Evolutionary conservation across 2,797 vertebrate genomes (phyloP).

Genomic region (Tamandua tetradactyla): DNA sequence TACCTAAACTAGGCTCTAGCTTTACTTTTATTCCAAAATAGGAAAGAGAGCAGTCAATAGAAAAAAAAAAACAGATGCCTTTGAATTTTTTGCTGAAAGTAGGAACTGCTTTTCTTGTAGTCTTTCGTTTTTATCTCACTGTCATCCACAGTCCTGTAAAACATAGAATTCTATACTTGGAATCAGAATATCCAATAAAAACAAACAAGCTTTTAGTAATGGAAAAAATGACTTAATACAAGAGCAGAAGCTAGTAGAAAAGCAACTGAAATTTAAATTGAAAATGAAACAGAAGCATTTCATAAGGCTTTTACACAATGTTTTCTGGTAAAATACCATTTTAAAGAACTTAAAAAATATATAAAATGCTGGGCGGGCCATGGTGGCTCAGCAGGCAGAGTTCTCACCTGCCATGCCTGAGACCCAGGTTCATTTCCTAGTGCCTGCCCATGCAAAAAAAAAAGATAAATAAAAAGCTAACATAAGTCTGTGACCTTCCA

Average conservation of each 20-base stretch:
- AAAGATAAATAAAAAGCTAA: too few species aligned
- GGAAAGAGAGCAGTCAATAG: conserved; percentile 67
- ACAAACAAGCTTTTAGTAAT: conserved; percentile 82
- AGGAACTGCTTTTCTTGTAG: conserved; percentile 65
- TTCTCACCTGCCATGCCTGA: too few species aligned
- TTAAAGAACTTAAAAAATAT: conserved; percentile 33
- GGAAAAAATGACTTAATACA: conserved; percentile 83
- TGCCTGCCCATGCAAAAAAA: too few species aligned
- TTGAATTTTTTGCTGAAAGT: conserved; percentile 49
- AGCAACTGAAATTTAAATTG: conserved; percentile 73
- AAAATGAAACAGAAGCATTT: conserved; percentile 74
- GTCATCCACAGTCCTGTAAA: conserved; percentile 74
- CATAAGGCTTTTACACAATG: conserved; percentile 30
- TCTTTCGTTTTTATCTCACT: conserved; percentile 72
- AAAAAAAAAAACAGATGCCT: neutral
- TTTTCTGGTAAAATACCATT: conserved; percentile 19
- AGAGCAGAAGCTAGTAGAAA: conserved; percentile 80
- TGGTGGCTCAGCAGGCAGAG: too few species aligned
- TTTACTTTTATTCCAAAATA: conserved; percentile 75
- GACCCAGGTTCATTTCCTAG: too few species aligned
- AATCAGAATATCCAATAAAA: conserved; percentile 82
- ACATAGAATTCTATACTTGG: conserved; percentile 77
- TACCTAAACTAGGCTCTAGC: conserved; percentile 27
- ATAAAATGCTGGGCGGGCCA: too few species aligned
- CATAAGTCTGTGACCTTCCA: neutral